Base-by-base conservation (phyloP, 2,797 vertebrate species). In the Fistularia tabacaria region DNA sequence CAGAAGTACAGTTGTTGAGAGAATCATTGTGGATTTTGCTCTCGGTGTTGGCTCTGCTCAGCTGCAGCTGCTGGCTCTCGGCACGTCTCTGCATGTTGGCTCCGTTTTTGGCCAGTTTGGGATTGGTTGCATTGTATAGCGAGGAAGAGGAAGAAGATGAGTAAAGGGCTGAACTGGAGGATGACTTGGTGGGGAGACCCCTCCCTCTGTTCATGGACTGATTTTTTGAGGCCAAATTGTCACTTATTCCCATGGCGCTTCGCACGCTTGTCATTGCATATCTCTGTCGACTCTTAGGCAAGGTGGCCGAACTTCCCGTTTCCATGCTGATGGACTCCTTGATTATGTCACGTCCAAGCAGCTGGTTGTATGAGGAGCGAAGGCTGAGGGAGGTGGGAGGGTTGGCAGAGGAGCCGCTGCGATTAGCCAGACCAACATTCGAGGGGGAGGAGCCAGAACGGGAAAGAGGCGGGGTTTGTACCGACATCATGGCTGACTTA, bases 71-170 rank as follows among this genome's bases (percentile, higher is more conserved):
- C 52, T 98, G 95, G 54, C 95, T 96, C 0, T 95, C 94, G 0
- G 94, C 95, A 73, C 97, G 94, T 47, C 95, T 90, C 64, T 98
- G 95, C 87, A 98, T 92, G 88, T 99, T 99, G 83, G 96, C 95
- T 4, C 97, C 95, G 25, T 99, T 98, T 82, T 99, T 99, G 41
- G 94, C 95, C 69, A 99, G 88, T 83, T 99, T 99, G 9, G 94
- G 92, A 70, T 98, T 99, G 71, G 94, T 89, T 6, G 92, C 87
- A 4, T 88, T 88, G 10, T 82, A 89, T 6, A 82, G 61, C 0
- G 82, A 76, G 7, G 85, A 92, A 12, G 92, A 93, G 25, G 91
- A 92, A 15, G 94, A 95, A 49, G 94, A 95, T 66, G 94, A 93
- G 71, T 91, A 75, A 71, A 94, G 91, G 83, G 91, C 70, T 62